Conservation (phyloP, 2,797 vertebrate species). For the Lagocephalus sceleratus region DNA sequence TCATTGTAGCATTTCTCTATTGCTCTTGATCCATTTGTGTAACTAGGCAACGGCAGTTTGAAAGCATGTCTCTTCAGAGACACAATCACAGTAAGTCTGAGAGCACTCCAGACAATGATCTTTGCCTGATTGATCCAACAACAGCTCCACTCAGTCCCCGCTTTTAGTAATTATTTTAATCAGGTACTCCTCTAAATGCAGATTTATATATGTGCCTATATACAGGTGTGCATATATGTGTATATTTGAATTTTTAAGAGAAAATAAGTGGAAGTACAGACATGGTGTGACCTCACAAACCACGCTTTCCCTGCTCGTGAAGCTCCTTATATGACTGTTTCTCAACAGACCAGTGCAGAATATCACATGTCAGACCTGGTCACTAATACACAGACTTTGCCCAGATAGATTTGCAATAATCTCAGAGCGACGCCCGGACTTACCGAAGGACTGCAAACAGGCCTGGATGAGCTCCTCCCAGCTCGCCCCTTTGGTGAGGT, state of each 20-base stretch:
- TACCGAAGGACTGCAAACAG: slow-evolving; percentile 91
- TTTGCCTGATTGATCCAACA: slow-evolving; percentile 58
- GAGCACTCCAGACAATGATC: slow-evolving; percentile 71
- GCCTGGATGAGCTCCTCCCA: slow-evolving; percentile 92
- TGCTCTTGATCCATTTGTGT: slow-evolving; percentile 72
- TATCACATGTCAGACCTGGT: not conserved
- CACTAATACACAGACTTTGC: not conserved
- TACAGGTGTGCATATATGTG: too few relatives aligned
- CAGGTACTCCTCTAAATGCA: too few relatives aligned
- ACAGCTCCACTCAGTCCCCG: slow-evolving; percentile 44
- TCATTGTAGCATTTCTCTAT: slow-evolving; percentile 67
- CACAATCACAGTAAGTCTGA: slow-evolving; percentile 75
- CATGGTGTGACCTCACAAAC: not conserved
- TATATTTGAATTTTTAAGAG: not conserved
- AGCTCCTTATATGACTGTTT: slow-evolving; percentile 2
- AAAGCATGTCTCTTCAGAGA: slow-evolving; percentile 74
- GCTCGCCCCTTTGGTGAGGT: slow-evolving; percentile 87
- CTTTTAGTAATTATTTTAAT: not conserved
- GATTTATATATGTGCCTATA: too few relatives aligned
- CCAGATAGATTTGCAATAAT: slow-evolving; percentile 1
- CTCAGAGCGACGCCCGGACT: slow-evolving; percentile 59
- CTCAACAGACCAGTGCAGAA: slow-evolving; percentile 7
- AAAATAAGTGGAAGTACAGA: slow-evolving; percentile 12
- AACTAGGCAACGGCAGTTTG: slow-evolving; percentile 76
- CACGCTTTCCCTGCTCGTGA: not conserved